Evolutionary conservation across 2,113 vertebrate species (phyloP).

Genomic region (Sylvietta virens): DNA sequence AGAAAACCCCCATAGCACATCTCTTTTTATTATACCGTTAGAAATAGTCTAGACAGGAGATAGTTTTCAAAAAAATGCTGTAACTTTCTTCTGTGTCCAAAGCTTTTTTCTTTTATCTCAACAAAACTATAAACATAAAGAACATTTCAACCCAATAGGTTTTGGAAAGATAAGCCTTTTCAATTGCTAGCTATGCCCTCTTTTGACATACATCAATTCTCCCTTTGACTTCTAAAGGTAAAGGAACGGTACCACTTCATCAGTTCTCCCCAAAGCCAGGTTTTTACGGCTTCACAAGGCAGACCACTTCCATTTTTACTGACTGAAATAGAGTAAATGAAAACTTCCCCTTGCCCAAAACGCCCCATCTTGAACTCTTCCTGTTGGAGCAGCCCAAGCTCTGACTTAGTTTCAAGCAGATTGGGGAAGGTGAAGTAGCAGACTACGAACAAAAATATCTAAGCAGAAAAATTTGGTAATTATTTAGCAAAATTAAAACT

Average conservation of each 20-base stretch:
- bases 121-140: background rate
- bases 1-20: rapidly evolving
- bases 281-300: background rate
- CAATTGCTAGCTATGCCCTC: background rate
- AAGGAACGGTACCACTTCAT: background rate
- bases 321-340: rapidly evolving
- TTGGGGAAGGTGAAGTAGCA: background rate
- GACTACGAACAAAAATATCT: background rate
- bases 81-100: background rate
- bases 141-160: background rate
- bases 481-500: background rate
- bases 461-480: background rate
- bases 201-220: background rate
- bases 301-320: background rate
- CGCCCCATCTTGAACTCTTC: background rate
- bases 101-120: background rate
- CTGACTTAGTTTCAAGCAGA: background rate
- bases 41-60: background rate
- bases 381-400: rapidly evolving
- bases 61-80: background rate
- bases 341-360: background rate
- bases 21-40: background rate
- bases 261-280: background rate
- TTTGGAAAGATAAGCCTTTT: background rate
- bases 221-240: background rate